Conservation (phyloP, 2,797 vertebrate genomes). For the Spea hammondii region DNA sequence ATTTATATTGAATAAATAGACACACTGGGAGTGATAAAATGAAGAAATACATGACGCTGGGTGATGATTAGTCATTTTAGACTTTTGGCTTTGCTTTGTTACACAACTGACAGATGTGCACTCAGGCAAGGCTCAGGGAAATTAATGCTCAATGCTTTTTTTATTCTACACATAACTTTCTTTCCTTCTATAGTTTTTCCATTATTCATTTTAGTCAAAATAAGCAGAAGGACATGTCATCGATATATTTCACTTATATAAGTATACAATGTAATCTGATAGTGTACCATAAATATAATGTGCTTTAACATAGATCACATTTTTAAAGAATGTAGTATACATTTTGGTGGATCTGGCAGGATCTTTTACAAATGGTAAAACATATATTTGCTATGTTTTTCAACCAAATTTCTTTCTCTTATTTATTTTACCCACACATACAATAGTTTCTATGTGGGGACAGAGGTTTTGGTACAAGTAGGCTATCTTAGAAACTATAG, state of each 20-base stretch:
- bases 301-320: background rate
- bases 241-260: conserved; percentile 7
- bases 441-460: too few relatives aligned
- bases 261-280: background rate
- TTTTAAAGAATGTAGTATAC: background rate
- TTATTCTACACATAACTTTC: conserved; percentile 29
- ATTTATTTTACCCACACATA: too few relatives aligned
- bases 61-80: conserved; percentile 38
- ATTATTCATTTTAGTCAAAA: conserved; percentile 38
- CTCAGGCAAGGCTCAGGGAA: conserved; percentile 28
- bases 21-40: conserved; percentile 30
- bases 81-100: conserved; percentile 37
- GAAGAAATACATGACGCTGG: conserved; percentile 32
- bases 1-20: conserved; percentile 35
- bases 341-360: too few relatives aligned
- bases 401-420: too few relatives aligned
- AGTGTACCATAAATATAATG: background rate
- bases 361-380: too few relatives aligned
- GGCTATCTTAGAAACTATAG: too few relatives aligned
- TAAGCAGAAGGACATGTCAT: conserved; percentile 24
- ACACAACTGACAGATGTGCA: conserved; percentile 45
- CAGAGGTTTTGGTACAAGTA: too few relatives aligned
- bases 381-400: too few relatives aligned
- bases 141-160: conserved; percentile 36
- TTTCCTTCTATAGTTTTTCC: conserved; percentile 29